These are phyloP conservation scores for Neomicropteryx cornuta DNA, from an alignment of 1,140 invertebrate species.

Conservation along the genomic window DNA sequence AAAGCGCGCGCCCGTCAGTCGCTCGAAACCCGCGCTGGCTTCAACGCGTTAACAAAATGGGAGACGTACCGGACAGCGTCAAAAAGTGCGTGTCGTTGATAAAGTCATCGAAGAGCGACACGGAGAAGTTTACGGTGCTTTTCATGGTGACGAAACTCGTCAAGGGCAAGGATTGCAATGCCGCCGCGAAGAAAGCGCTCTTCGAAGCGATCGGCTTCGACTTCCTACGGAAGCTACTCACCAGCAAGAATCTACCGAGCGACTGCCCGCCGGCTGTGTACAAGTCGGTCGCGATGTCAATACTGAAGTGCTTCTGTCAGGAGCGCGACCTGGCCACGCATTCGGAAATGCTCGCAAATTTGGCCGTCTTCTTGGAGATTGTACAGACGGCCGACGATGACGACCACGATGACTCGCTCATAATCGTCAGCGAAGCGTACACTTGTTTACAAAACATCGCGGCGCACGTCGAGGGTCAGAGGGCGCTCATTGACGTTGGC, in stretches of 20 bases:
- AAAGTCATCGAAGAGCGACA: conserved; percentile 67
- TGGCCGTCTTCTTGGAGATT: conserved; percentile 72
- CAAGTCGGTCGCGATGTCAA: conserved; percentile 78
- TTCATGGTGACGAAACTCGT: conserved; percentile 85
- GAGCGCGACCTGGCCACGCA: conserved; percentile 69
- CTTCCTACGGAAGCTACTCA: conserved; percentile 71
- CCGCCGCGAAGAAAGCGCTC: conserved; percentile 59
- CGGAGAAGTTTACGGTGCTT: conserved; percentile 81
- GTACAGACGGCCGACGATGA: conserved; percentile 68
- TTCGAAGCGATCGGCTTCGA: conserved; percentile 82
- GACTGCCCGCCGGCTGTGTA: conserved; percentile 80
- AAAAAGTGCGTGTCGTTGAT: conserved; percentile 71
- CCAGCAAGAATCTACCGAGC: conserved; percentile 57
- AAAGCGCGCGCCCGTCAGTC: conserved; percentile 26
- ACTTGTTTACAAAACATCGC: conserved; percentile 72
- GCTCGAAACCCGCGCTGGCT: conserved; percentile 30
- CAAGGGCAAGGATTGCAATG: conserved; percentile 65
- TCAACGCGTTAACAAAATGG: conserved; percentile 34
- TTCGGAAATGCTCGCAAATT: conserved; percentile 67
- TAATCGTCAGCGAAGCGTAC: conserved; percentile 81
- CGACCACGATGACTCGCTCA: conserved; percentile 73
- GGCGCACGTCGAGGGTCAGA: conserved; percentile 57
- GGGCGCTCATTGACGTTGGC: conserved; percentile 60
- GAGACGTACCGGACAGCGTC: conserved; percentile 61
- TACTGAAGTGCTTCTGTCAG: conserved; percentile 70